A percentile compares a stretch with the other conserved stretches of the same genome.
Conservation (phyloP, 2,797 vertebrate genomes). For the Nothura maculosa region DNA sequence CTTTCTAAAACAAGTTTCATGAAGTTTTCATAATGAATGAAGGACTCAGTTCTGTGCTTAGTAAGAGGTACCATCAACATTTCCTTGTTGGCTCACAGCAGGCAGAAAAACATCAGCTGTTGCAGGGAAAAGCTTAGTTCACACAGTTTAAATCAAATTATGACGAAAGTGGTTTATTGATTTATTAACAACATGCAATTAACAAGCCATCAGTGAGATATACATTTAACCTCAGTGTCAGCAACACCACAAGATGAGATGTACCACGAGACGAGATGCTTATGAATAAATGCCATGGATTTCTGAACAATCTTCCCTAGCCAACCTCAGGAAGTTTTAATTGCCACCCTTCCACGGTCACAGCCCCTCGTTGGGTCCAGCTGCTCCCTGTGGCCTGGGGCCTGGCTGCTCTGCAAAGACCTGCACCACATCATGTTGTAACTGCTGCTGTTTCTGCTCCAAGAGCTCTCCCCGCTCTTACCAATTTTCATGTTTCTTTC, state of each 20-base stretch:
- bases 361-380: fast-evolving
- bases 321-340: not conserved
- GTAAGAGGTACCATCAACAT: not conserved
- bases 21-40: not conserved
- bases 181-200: slow-evolving; percentile 27
- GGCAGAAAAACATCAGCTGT: not conserved
- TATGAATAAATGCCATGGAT: not conserved
- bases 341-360: fast-evolving
- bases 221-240: not conserved
- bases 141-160: not conserved
- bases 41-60: not conserved
- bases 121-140: not conserved
- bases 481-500: not conserved
- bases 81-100: not conserved
- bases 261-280: not conserved
- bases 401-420: fast-evolving
- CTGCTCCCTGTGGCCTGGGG: fast-evolving
- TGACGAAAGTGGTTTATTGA: slow-evolving; percentile 15
- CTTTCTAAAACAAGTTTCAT: not conserved
- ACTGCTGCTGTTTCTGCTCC: not conserved
- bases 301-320: not conserved
- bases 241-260: not conserved
- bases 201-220: not conserved
- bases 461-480: not conserved
- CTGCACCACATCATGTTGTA: not conserved